A percentile compares a stretch with the other conserved stretches of the same genome.
Evolutionary conservation across 2,888 invertebrate species (phyloP).

Genomic region (Operophtera brumata): DNA sequence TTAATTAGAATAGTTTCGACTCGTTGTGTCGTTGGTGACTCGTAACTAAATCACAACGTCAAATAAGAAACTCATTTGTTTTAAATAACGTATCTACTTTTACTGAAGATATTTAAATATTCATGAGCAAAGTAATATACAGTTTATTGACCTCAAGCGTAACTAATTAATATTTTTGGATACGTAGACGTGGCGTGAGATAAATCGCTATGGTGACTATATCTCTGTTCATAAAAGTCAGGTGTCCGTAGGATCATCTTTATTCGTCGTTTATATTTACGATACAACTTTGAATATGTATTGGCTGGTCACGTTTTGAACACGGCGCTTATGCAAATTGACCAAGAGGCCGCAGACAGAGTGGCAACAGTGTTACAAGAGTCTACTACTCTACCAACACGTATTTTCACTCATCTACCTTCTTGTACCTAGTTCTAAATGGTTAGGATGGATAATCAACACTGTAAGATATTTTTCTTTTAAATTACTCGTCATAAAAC

Average conservation of each 20-base stretch:
- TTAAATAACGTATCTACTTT: too few species aligned
- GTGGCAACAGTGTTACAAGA: conserved; percentile 59
- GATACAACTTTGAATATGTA: conserved; percentile 56
- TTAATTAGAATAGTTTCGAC: too few species aligned
- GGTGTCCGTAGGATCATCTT: conserved; percentile 53
- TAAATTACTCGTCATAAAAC: too few species aligned
- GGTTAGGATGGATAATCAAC: too few species aligned
- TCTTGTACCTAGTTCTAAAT: too few species aligned
- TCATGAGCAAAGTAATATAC: conserved; percentile 11
- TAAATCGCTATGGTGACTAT: conserved; percentile 61
- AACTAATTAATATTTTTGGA: conserved; percentile 66
- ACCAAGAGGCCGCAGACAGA: conserved; percentile 60
- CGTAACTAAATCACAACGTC: too few species aligned
- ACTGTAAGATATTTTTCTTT: too few species aligned
- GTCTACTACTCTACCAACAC: conserved; percentile 28
- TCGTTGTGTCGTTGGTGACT: too few species aligned
- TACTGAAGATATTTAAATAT: too few species aligned
- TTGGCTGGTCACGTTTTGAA: conserved; percentile 58
- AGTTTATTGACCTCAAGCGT: conserved; percentile 60
- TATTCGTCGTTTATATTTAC: conserved; percentile 63
- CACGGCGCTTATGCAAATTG: conserved; percentile 63
- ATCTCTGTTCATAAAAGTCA: conserved; percentile 54
- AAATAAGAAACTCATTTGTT: too few species aligned
- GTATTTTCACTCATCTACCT: conserved; percentile 21
- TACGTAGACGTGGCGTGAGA: conserved; percentile 54